Base-by-base conservation (phyloP, 2,113 vertebrate genomes). In the Rhinogobius similis region DNA sequence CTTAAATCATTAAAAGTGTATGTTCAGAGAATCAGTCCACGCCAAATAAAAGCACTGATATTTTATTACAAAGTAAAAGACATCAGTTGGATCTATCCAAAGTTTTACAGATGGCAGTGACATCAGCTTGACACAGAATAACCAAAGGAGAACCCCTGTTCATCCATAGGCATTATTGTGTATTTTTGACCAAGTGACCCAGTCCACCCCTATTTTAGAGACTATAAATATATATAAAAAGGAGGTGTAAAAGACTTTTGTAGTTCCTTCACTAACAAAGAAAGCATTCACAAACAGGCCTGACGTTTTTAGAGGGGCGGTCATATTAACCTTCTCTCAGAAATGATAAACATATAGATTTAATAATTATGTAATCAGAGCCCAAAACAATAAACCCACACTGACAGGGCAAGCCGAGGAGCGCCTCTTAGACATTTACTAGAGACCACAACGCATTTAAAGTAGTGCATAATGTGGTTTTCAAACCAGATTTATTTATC, bases 51-150 rank as follows among this genome's bases (percentile, higher is more conserved):
- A 66, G 52, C 74, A 46, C 84, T 76, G 69, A 84, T 63, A 68
- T 90, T 90, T 91, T 91, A 91, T 90, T 91, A 79, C 85, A 92
- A 91, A 87, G 81, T 76, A 75, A 82, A 77, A 82, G 78, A 84
- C 79, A 83, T 75, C 68, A 69, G 61, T 73, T 46, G 24, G 44
- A 73, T 64, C 61, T 62, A 68, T 81, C 74, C 89, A 67, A 84
- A 83, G 68, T 70, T 82, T 82, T 72, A 85, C 62, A 83, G 68
- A 77, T 87, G 88, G 91, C 90, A 92, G 90, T 90, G 89, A 83
- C 66, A 67, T 81, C 14, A 73, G 44, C 75, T 72, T 48, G 64
- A 73, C 43, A 46, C 67, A 70, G 79, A 72, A 39, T 80, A 87
- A 81, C 79, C 66, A 48, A n/a, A 67, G 65, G 65, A 80, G 67